These are phyloP conservation scores for Clepsis dumicolana DNA, from an alignment of 2,888 invertebrate species.

Conservation along the genomic window DNA sequence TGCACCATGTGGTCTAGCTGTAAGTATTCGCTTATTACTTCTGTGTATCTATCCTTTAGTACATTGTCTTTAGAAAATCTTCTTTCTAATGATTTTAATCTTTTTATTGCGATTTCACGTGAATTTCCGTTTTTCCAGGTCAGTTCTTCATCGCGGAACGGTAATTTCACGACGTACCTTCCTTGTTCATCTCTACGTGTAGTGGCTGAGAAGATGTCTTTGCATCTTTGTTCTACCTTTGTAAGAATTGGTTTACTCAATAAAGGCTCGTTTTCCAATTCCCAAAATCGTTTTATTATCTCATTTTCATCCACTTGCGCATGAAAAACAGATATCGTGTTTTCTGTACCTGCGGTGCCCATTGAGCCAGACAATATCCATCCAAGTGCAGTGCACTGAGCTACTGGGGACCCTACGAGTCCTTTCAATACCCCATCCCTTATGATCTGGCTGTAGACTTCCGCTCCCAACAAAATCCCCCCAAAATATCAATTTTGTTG, in stretches of 20 bases:
- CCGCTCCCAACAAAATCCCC: conserved; percentile 42
- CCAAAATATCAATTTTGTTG: conserved; percentile 43
- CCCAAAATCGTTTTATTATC: conserved; percentile 47
- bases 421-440: conserved; percentile 38
- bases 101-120: conserved; percentile 21
- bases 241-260: conserved; percentile 39
- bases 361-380: conserved; percentile 43
- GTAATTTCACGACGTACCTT: conserved; percentile 46
- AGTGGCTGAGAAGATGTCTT: conserved; percentile 41
- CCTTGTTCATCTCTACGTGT: conserved; percentile 41
- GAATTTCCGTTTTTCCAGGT: conserved; percentile 2
- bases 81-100: conserved; percentile 14
- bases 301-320: conserved; percentile 40
- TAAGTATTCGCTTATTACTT: conserved; percentile 45
- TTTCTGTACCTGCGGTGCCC: background rate
- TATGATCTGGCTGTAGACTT: conserved; percentile 41
- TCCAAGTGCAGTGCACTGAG: background rate
- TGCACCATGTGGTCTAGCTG: conserved; percentile 41
- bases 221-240: conserved; percentile 46
- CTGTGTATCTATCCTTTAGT: conserved; percentile 35
- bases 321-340: conserved; percentile 30
- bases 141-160: conserved; percentile 43
- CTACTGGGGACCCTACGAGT: conserved; percentile 38
- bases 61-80: conserved; percentile 3
- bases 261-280: conserved; percentile 46